Evolutionary conservation across 2,113 vertebrate species (phyloP).

Genomic region (Malaclemys terrapin): DNA sequence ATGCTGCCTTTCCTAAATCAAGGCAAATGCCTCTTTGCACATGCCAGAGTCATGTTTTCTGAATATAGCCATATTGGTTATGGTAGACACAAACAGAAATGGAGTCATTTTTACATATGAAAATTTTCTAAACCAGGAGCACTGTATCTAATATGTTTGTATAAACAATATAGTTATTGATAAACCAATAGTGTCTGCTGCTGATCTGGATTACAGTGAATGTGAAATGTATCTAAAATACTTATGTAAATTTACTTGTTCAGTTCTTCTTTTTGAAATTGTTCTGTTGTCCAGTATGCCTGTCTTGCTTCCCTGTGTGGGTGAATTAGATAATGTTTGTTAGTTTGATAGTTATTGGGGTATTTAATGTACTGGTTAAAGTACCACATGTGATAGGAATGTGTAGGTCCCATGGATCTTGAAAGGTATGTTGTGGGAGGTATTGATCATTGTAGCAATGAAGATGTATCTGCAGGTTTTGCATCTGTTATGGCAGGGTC

Average conservation of each 20-base stretch:
- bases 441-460: too few relatives aligned
- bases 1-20: neutral
- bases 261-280: conserved; percentile 6
- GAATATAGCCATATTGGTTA: neutral
- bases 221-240: conserved; percentile 27
- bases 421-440: too few relatives aligned
- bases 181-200: neutral
- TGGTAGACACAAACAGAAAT: neutral
- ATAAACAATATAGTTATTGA: neutral
- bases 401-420: too few relatives aligned
- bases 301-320: conserved; percentile 20
- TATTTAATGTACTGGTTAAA: too few relatives aligned
- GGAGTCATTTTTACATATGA: neutral
- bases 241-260: conserved; percentile 28
- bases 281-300: conserved; percentile 14
- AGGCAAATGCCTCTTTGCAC: neutral
- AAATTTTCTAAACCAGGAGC: neutral
- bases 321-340: conserved; percentile 34
- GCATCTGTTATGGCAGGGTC: too few relatives aligned
- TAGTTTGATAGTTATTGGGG: too few relatives aligned
- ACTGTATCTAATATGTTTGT: neutral
- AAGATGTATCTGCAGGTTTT: too few relatives aligned
- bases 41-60: neutral
- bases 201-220: conserved; percentile 13
- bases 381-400: too few relatives aligned